Evolutionary conservation across 2,888 invertebrate genomes (phyloP), one percentile per base, ranked within the genome.

Genomic region (Agrochola circellaris): DNA sequence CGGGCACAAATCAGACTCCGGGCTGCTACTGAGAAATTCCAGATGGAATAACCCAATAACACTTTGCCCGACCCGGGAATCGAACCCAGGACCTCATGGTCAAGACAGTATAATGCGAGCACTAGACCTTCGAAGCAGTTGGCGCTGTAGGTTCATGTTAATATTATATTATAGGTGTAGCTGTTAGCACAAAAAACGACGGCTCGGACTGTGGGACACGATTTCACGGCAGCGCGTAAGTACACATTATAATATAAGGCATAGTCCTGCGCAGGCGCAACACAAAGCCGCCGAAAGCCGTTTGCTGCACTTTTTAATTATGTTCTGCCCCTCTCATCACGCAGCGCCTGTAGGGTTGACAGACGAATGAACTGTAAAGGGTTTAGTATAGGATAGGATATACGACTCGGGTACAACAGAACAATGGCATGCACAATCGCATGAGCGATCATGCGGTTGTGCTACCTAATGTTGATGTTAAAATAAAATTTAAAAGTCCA

Each of bases 281-380:
- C 78, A 84, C 89, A 88, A 88, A 89, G 89, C 84, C 66, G 77
- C 86, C 88, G 83, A 80, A 20, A 51, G 48, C 70, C 81, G 68
- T 66, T 75, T 38, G 62, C 75, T 81, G 77, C 69, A 73, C 67
- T 81, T 87, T 88, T 87, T 88, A 88, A 88, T 86, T 86, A 86
- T 69, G 75, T 75, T n/a, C 68, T 77, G 77, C 72, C 80, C 66
- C 72, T 75, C 76, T 73, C 68, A 75, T 71, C 75, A 62, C 48
- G 66, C 68, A 54, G n/a, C 38, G 38, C 54, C 20, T 17, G 38
- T 62, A 86, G 86, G 84, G 85, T n/a, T 85, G 80, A 48, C 85
- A n/a, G 17, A n/a, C 34, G 20, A 60, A 54, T 26, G 5, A 26
- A 26, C 2, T 11, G 1, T n/a, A 30, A 26, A 26, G 2, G 38